phyloP scores from a whole-genome alignment of 2,888 invertebrate species.

The Macropis europaea region DNA sequence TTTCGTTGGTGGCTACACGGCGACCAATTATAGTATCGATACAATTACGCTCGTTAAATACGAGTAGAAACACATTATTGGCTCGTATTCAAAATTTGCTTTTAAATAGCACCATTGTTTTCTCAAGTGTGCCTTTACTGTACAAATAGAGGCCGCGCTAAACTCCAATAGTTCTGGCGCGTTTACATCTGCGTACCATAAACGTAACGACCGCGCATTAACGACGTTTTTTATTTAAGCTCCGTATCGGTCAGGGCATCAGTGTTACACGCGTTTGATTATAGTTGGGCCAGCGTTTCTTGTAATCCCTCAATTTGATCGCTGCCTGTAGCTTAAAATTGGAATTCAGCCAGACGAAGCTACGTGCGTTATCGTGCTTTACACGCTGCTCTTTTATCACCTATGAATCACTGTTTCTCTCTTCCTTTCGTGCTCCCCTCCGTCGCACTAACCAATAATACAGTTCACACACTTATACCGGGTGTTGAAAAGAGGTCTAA shows the following conservation, averaged over 20 bases:
- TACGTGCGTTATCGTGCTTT: constrained; percentile 45
- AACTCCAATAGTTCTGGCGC: background rate
- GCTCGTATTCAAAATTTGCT: constrained; percentile 51
- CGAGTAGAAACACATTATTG: constrained; percentile 45
- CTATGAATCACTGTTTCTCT: constrained; percentile 43
- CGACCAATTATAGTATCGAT: constrained; percentile 25
- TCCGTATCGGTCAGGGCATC: constrained; percentile 28
- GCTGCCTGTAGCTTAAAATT: constrained; percentile 32
- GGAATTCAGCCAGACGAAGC: constrained; percentile 52
- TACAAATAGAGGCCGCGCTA: constrained; percentile 51
- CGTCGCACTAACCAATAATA: background rate
- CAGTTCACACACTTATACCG: no score
- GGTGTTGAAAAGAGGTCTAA: no score
- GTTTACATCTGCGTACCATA: constrained; percentile 24
- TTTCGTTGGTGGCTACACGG: constrained; percentile 12
- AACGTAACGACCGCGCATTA: constrained; percentile 17
- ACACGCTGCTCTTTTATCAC: constrained; percentile 49
- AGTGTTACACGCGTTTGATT: constrained; percentile 39
- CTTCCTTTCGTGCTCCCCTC: background rate
- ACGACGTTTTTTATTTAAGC: constrained; percentile 22
- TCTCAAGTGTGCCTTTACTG: constrained; percentile 49
- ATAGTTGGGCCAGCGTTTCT: constrained; percentile 22
- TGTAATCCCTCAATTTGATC: constrained; percentile 51
- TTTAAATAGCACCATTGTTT: constrained; percentile 62
- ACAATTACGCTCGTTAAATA: constrained; percentile 17